Evolutionary conservation across 2,797 vertebrate genomes (phyloP), one percentile per base, ranked within the genome.

Genomic region (Graptemys geographica): DNA sequence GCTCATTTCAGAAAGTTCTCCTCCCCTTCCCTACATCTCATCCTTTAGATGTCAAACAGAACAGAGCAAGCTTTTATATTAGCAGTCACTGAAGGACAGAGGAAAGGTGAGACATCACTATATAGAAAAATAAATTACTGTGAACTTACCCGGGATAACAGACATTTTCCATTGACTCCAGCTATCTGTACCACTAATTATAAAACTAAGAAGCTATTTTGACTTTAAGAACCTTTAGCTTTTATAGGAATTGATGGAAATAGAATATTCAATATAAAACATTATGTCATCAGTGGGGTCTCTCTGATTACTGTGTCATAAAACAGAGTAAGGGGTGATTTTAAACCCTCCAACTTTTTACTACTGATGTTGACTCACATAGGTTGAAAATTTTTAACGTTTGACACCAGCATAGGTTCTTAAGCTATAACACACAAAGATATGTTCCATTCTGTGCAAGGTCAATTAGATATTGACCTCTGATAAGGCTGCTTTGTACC

Each of bases 71-170:
- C 6, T 56, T 90, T 91, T 90, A 74, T 87, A 74, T 79, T 76
- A 47, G 37, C 41, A 76, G 72, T 44, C 41, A 76, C 72, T 76
- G 83, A 84, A 93, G 89, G 69, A 88, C 28, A 87, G 47, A 91
- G 55, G 90, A 62, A 21, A 69, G 69, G 23, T 93, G 92, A 87
- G 95, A 87, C 1, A 76, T 8, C 82, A 90, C 79, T 80, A 62
- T 90, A 96, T 94, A 93, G n/a, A 49, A 84, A 47, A 82, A 85
- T 53, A 92, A 90, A 90, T 90, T 8, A 62, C 52, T 53, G 49
- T 72, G 74, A 90, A 86, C 15, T 94, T 93, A 53, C 65, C 90
- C 57, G 55, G 44, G 94, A 92, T 1, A 76, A 57, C 55, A 93
- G 87, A 92, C 44, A 78, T 72, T 88, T 88, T 57, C 80, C 56